Evolutionary conservation across 2,797 vertebrate genomes (phyloP), one percentile per base, ranked within the genome.

Genomic region (Pipistrellus pygmaeus): DNA sequence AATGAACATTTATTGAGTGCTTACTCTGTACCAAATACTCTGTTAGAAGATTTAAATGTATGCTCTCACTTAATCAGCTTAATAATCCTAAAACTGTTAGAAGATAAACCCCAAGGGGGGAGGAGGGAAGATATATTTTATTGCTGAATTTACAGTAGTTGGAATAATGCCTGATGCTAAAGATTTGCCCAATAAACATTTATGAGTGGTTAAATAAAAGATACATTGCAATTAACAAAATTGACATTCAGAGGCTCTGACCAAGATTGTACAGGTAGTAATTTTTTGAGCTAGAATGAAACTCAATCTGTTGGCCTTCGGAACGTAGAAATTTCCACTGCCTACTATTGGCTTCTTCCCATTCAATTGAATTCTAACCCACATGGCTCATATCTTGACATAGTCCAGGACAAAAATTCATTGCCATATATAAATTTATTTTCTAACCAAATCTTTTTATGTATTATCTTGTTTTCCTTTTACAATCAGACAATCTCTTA

Each of bases 191-290:
- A 72, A 8, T 80, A 84, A 91, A 46, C 55, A 83, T 44, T 80
- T 86, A 69, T 66, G 69, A 85, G 35, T 57, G 30, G 53, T 88
- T 93, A 81, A 76, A 69, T 94, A 66, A 85, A 94, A 91, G 35
- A 41, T 84, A 90, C 83, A 53, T 76, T 57, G 41, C 9, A n/a
- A 82, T 46, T 17, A 64, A 51, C 72, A 69, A 97, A 84, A 86
- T 3, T 64, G 53, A 72, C n/a, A 78, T 80, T 88, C 27, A 62
- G 57, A 85, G 12, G 38, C 5, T 6, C 62, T 87, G 64, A 85
- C 5, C 62, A 85, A 82, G 62, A n/a, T 88, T 72, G 95, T 27
- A 95, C 10, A 88, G 2, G 4, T 81, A 64, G 83, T 72, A 86
- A 53, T 80, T 55, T 68, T 85, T 85, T 85, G 11, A 73, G 13